phyloP scores from a whole-genome alignment of 2,888 invertebrate species.

The Quadroppia sp. region DNA sequence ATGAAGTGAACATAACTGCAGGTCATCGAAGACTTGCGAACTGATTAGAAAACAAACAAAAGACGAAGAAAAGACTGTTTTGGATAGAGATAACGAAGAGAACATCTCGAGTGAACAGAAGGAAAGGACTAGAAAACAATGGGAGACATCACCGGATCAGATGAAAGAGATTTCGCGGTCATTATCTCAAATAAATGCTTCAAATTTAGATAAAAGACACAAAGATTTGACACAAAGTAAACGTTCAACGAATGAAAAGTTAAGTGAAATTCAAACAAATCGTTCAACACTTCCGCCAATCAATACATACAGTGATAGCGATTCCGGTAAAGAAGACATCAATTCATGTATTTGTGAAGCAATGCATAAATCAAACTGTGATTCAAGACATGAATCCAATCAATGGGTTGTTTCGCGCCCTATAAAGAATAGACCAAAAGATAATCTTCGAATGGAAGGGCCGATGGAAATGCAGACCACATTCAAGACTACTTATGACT shows the following conservation, averaged over 20 bases:
- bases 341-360: constrained; percentile 36
- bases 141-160: constrained; percentile 43
- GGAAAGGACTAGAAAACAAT: constrained; percentile 43
- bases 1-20: no score
- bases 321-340: constrained; percentile 9
- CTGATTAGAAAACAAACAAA: not conserved
- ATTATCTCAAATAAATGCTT: constrained; percentile 6
- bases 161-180: constrained; percentile 40
- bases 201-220: not conserved
- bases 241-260: not conserved
- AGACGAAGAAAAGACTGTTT: constrained; percentile 31
- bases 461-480: constrained; percentile 45
- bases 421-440: constrained; percentile 41
- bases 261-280: not conserved
- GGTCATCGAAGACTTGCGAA: no score
- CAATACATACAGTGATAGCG: constrained; percentile 37
- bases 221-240: not conserved
- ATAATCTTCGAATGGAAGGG: constrained; percentile 45
- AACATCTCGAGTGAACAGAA: constrained; percentile 19
- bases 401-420: constrained; percentile 43
- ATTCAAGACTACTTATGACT: constrained; percentile 39
- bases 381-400: constrained; percentile 40
- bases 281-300: constrained; percentile 35
- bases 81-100: no score
- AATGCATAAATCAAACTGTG: constrained; percentile 23